Evolutionary conservation across 2,113 vertebrate species (phyloP), one percentile per base, ranked within the genome.

Genomic region (Ageneiosus marmoratus): DNA sequence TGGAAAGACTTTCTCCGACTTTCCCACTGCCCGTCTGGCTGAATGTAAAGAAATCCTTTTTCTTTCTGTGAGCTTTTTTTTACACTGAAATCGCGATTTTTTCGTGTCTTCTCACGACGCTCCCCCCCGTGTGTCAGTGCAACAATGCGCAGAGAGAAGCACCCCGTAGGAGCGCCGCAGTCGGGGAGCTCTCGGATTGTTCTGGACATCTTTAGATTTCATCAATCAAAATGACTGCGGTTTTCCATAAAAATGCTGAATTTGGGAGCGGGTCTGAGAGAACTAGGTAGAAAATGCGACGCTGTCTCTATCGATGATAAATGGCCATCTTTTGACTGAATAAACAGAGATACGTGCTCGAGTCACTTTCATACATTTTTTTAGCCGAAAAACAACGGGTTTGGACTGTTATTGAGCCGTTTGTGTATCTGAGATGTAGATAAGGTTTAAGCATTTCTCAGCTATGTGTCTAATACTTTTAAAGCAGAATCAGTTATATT

Each of bases 171-270:
- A 96, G 96, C 94, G 95, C 95, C 97, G 96, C 98, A 97, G 97
- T 97, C 95, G 98, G 97, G 96, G 97, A 97, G 96, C 98, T 95
- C 95, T 94, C 92, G 94, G 95, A 97, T 96, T 96, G 93, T 96
- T 97, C 95, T 95, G 96, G 96, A 97, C 97, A 97, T 98, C 98
- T 97, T 97, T 97, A 96, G 96, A 98, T 99, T 99, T 98, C 97
- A 99, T 99, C 97, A 99, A 99, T 99, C 98, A 99, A 99, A 98
- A 95, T 99, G 97, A 99, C 98, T 99, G 96, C 97, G 96, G 97
- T 98, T 99, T 99, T 99, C 97, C 97, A 98, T 99, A 98, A 99
- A 99, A 98, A 93, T 96, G 94, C 96, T 96, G 96, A 97, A 98
- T 98, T 99, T 97, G 95, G 96, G 96, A 95, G 95, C 96, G 96